These are phyloP conservation scores for Andinoacara biseriatus DNA, from an alignment of 2,113 vertebrate species.

Conservation along the genomic window DNA sequence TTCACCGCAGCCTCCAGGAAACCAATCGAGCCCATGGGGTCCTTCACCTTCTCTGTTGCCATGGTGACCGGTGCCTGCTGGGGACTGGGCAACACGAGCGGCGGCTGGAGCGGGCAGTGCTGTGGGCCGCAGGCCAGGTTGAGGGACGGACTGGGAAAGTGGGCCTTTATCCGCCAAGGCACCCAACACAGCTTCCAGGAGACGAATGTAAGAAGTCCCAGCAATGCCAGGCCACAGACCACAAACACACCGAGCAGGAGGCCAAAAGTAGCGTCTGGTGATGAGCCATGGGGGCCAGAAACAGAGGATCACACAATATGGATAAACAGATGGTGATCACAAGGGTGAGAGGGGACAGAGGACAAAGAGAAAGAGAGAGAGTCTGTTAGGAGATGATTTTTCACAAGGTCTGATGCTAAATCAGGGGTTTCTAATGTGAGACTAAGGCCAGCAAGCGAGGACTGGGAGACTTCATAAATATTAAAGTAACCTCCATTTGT, in stretches of 20 bases:
- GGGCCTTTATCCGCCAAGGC: slow-evolving; percentile 87
- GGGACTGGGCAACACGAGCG: slow-evolving; percentile 47
- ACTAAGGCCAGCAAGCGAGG: not conserved
- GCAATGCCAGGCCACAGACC: slow-evolving; percentile 89
- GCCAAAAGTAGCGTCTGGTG: slow-evolving; percentile 90
- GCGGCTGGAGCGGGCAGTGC: slow-evolving; percentile 48
- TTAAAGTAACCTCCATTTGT: slow-evolving; percentile 48
- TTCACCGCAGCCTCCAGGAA: slow-evolving; percentile 95
- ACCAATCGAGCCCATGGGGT: slow-evolving; percentile 80
- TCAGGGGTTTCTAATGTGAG: slow-evolving; percentile 34
- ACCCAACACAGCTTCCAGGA: slow-evolving; percentile 94
- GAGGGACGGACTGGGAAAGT: slow-evolving; percentile 73
- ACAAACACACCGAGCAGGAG: slow-evolving; percentile 89
- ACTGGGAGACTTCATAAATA: slow-evolving; percentile 57
- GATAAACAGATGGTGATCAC: slow-evolving; percentile 78
- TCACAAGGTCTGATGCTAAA: slow-evolving; percentile 17
- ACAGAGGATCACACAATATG: slow-evolving; percentile 77
- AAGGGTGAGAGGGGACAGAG: slow-evolving; percentile 51
- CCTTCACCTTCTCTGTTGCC: slow-evolving; percentile 92
- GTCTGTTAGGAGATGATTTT: slow-evolving; percentile 40
- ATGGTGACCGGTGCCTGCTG: slow-evolving; percentile 78
- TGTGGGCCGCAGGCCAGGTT: slow-evolving; percentile 58
- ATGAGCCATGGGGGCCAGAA: slow-evolving; percentile 56
- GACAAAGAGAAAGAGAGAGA: slow-evolving; percentile 32
- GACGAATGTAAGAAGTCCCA: slow-evolving; percentile 89